These are phyloP conservation scores for Petrocephalus sullivani DNA, from an alignment of 2,797 vertebrate species.

Conservation along the genomic window DNA sequence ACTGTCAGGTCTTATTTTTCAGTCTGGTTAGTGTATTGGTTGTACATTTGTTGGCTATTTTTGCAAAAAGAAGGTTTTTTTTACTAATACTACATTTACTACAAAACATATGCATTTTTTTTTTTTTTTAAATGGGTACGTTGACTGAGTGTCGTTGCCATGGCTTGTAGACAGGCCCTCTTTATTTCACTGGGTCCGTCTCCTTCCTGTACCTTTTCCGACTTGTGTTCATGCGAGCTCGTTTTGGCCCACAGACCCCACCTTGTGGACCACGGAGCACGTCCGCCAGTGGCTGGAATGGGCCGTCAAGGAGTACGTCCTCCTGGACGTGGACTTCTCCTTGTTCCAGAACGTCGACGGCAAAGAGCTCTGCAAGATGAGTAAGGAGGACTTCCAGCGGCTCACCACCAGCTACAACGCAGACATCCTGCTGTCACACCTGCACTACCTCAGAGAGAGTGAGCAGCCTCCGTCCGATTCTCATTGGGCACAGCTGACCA, in stretches of 20 bases:
- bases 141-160: not conserved
- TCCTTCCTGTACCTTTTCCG: not conserved
- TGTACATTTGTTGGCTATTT: not conserved
- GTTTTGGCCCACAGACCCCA: constrained; percentile 64
- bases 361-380: constrained; percentile 83
- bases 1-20: not conserved
- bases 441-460: constrained; percentile 92
- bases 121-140: not conserved
- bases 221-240: not conserved
- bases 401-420: constrained; percentile 79
- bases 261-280: constrained; percentile 75
- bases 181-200: not conserved
- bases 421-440: constrained; percentile 79
- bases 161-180: not conserved
- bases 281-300: constrained; percentile 84
- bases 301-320: constrained; percentile 77
- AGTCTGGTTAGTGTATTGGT: not conserved
- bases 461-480: constrained; percentile 42
- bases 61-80: not conserved
- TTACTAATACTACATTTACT: not conserved
- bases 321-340: constrained; percentile 72
- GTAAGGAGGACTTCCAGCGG: constrained; percentile 78
- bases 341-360: constrained; percentile 78
- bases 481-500: not conserved
- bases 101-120: not conserved